Base-by-base conservation (phyloP, 2,797 vertebrate genomes). In the Eidolon dupreanum region DNA sequence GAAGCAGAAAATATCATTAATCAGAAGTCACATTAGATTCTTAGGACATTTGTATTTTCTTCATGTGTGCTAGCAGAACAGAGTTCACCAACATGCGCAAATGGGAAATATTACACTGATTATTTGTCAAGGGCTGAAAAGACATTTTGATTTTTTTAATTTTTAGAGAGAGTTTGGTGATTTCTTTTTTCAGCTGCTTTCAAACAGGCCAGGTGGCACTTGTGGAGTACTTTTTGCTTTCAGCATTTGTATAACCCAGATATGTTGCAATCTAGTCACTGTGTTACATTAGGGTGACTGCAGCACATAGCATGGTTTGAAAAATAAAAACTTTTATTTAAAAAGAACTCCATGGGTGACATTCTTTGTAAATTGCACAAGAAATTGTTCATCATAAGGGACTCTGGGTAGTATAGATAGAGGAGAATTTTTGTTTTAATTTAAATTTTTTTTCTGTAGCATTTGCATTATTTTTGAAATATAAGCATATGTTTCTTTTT, bases 1-100 rank as follows among this genome's bases (percentile, higher is more conserved):
- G 74, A 93, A 96, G 93, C 87, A 97, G 87, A 96, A 96, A 92
- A 96, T 95, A 86, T 94, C 66, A 94, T 93, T 95, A 96, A 36
- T 36, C 26, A 95, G n/a, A 68, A 97, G 38, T 96, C 79, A 82
- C 79, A 93, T 97, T 78, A 97, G 38, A 82, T 95, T 95, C 83
- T 49, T 95, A 46, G 75, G 96, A 95, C 90, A 89, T 96, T 93
- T 97, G 74, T 89, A 94, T 79, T 75, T 95, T 89, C 46, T 86
- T 68, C 43, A 33, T 63, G 68, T 31, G 33, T 91, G 93, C 90
- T 66, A 85, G 71, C n/a, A 88, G 82, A 87, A 46, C 65, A 90
- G 55, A 68, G 33, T 65, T 73, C 33, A 57, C n/a, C 55, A 93
- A 31, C n/a, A 55, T 95, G 75, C 78, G 70, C 38, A 93, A 91